Conservation (phyloP, 2,113 vertebrate genomes). For the Cyanoderma ruficeps region DNA sequence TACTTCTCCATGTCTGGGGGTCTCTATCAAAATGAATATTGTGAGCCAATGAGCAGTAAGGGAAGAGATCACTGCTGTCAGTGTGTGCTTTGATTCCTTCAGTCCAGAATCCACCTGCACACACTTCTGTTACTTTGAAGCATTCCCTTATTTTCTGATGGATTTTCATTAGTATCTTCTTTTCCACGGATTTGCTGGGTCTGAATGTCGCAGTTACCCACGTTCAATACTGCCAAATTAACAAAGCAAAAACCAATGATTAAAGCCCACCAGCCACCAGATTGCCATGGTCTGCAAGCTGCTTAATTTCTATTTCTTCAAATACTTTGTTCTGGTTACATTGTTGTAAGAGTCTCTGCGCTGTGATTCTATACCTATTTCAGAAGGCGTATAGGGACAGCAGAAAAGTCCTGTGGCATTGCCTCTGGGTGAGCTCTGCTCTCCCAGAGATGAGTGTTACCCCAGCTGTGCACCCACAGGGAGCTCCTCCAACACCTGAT, state of each 20-base stretch:
- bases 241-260: not conserved
- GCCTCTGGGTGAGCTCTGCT: not conserved
- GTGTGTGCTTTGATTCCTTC: not conserved
- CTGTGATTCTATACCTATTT: not conserved
- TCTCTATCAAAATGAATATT: not conserved
- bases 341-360: not conserved
- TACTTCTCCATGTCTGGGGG: not conserved
- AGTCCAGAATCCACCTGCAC: not conserved
- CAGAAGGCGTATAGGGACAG: rapidly evolving
- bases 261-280: not conserved
- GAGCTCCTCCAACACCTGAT: not conserved
- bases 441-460: not conserved
- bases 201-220: not conserved
- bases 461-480: not conserved
- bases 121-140: not conserved
- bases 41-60: not conserved
- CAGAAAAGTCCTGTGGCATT: not conserved
- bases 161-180: not conserved
- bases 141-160: not conserved
- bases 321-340: not conserved
- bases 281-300: not conserved
- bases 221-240: not conserved
- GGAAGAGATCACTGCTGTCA: not conserved
- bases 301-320: not conserved
- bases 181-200: rapidly evolving